Conservation (phyloP, 2,113 vertebrate species). For the Tetrao urogallus region DNA sequence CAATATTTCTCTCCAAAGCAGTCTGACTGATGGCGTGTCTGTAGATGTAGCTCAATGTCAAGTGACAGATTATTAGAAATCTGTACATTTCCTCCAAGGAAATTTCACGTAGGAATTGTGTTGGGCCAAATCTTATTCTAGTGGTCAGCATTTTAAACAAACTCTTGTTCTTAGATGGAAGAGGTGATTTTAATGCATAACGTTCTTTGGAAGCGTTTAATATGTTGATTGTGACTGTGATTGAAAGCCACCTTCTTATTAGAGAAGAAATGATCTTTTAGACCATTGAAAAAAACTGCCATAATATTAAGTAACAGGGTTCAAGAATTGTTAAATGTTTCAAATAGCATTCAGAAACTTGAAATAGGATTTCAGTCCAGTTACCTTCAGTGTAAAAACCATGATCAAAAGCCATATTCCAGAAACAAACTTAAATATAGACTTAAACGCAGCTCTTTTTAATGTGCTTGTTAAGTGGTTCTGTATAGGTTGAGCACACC, state of each 20-base stretch:
- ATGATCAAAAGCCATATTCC: not conserved
- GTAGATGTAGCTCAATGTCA: not conserved
- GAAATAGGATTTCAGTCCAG: not conserved
- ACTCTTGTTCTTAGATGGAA: not conserved
- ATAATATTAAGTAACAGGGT: not conserved
- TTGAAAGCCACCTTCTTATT: not conserved
- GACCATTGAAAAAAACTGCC: not conserved
- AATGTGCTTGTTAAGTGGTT: not conserved
- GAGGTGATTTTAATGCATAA: not conserved
- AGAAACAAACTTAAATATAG: not conserved
- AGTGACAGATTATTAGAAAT: slow-evolving; percentile 14
- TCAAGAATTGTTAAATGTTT: not conserved
- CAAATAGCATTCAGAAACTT: not conserved
- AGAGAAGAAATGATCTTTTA: not conserved
- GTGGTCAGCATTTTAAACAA: not conserved
- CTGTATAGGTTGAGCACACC: fast-evolving
- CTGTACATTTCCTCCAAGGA: not conserved
- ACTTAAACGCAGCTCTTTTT: not conserved
- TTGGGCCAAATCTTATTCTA: not conserved
- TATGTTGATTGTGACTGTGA: not conserved
- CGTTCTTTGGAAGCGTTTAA: not conserved
- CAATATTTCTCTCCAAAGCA: not conserved
- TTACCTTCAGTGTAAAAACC: not conserved
- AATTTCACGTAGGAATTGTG: not conserved
- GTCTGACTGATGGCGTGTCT: not conserved